Evolutionary conservation across 2,113 vertebrate genomes (phyloP), one percentile per base, ranked within the genome.

Genomic region (Oreochromis tanganicae): DNA sequence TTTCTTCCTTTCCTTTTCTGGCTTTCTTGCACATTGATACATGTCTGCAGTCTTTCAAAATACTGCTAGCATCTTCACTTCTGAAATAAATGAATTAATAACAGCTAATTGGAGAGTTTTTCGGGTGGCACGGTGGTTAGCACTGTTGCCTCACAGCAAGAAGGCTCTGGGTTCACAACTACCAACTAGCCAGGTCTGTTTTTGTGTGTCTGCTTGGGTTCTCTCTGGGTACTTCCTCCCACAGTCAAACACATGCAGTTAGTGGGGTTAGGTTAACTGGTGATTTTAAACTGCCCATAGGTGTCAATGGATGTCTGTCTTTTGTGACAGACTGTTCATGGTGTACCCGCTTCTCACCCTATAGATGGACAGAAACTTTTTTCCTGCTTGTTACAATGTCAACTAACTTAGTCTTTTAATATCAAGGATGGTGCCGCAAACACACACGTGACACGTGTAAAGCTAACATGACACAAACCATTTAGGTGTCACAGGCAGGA

Each of bases 21-120:
- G 90, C 88, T 85, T 11, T 1, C 46, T 32, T 24, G 19, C 11
- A 32, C 46, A 9, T 90, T 88, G 87, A 68, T 66, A 52, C 34
- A 87, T 81, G 82, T 91, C 88, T 83, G 85, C 85, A 84, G 56
- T 88, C 83, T 79, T 19, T 89, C 19, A 87, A 86, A 82, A 90
- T 54, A 78, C 78, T 63, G 19, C 80, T 27, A 19, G 21, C 34
- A 68, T 48, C 71, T 89, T 80, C 85, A 24, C 50, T 88, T 9
- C 12, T 50, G 52, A 50, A 46, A 81, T 41, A 16, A 68, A 38
- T 63, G 1, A 16, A 24, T 85, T 2, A 85, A 24, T 63, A 73
- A 79, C 84, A 80, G 48, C 59, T 88, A 78, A 85, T 83, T 73
- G 52, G 71, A 56, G 36, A 61, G 36, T 19, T 71, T 71, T 71